These are phyloP conservation scores for Pseudonaja textilis DNA, from an alignment of 2,113 vertebrate species.

Conservation along the genomic window DNA sequence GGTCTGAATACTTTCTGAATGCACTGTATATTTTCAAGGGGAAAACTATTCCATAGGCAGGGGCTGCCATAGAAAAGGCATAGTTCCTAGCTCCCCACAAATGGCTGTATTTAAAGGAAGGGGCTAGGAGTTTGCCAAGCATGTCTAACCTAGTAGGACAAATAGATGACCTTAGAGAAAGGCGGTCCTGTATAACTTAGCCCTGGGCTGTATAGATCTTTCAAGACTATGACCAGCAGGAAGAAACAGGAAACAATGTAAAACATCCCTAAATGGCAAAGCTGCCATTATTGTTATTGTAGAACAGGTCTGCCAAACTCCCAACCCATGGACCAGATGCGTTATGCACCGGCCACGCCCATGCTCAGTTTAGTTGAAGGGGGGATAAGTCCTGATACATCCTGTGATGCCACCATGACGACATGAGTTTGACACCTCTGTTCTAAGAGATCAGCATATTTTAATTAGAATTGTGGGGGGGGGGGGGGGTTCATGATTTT, in stretches of 20 bases:
- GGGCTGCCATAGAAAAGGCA: not conserved
- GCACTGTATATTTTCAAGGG: not conserved
- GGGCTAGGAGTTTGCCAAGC: not conserved
- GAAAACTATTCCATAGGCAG: not conserved
- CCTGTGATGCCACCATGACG: too few relatives aligned
- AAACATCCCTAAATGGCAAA: not conserved
- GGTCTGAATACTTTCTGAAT: not conserved
- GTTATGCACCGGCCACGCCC: too few relatives aligned
- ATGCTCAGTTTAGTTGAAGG: too few relatives aligned
- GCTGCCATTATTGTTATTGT: not conserved
- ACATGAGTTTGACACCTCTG: too few relatives aligned
- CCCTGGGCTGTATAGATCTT: not conserved
- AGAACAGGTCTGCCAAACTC: too few relatives aligned
- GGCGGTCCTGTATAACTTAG: not conserved
- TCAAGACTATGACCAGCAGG: not conserved
- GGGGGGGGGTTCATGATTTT: not conserved
- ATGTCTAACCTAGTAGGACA: not conserved
- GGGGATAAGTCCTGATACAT: too few relatives aligned
- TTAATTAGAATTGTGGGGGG: not conserved
- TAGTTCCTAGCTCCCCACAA: not conserved
- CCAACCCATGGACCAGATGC: too few relatives aligned
- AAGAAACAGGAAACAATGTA: not conserved
- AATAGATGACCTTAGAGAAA: not conserved
- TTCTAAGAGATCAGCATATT: not conserved
- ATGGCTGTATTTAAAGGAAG: not conserved